Conservation (phyloP, 2,888 invertebrate species). For the Eristalis intricaria region DNA sequence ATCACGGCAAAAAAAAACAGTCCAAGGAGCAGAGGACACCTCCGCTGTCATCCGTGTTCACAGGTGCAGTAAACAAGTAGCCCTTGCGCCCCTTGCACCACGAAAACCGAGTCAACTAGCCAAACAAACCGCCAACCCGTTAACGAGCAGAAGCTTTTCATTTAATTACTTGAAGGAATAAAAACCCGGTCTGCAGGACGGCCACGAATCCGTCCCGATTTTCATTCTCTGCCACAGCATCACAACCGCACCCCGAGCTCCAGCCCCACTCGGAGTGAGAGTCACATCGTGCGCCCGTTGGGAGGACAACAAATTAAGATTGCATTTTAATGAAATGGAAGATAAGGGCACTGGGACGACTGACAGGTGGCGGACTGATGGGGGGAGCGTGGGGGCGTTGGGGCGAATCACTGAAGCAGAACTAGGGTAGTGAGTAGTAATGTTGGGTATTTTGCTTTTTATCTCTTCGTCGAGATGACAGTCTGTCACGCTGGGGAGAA, state of each 20-base stretch:
- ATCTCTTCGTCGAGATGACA: conserved; percentile 47
- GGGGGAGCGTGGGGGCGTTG: background rate
- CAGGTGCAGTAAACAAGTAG: conserved; percentile 30
- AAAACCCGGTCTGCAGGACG: conserved; percentile 22
- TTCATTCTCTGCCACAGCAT: conserved; percentile 26
- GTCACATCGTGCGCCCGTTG: background rate
- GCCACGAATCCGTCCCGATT: conserved; percentile 5
- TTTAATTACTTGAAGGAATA: conserved; percentile 60
- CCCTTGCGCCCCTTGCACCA: background rate
- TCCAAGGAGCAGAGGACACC: background rate
- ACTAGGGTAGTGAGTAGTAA: conserved; percentile 29
- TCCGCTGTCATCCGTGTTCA: conserved; percentile 14
- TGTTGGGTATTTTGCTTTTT: conserved; percentile 21
- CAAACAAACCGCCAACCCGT: conserved; percentile 58
- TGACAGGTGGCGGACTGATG: conserved; percentile 28
- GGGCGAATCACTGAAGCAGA: conserved; percentile 8
- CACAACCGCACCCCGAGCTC: background rate
- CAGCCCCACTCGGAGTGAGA: background rate
- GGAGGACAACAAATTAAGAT: conserved; percentile 66
- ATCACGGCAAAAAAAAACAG: background rate
- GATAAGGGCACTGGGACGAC: conserved; percentile 52
- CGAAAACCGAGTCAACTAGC: conserved; percentile 16
- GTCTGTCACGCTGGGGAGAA: conserved; percentile 61
- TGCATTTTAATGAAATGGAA: conserved; percentile 69
- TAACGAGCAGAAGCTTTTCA: conserved; percentile 65